phyloP scores from a whole-genome alignment of 2,113 vertebrate species.

The Lophius piscatorius region DNA sequence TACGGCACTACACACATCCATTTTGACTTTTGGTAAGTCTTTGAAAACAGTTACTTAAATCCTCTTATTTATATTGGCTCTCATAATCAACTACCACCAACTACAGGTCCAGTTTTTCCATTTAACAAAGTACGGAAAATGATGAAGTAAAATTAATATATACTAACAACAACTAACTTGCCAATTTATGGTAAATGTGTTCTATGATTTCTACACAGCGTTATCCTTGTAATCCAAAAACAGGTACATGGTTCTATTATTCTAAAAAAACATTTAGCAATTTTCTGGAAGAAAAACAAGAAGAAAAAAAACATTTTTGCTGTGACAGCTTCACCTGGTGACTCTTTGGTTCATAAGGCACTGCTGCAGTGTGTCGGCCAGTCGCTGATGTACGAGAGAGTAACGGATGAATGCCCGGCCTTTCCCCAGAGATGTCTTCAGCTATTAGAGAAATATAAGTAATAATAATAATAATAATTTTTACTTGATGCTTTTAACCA shows the following conservation, averaged over 20 bases:
- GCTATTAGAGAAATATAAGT: constrained; percentile 76
- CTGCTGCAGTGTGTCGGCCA: constrained; percentile 95
- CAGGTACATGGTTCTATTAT: not conserved
- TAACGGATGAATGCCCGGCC: constrained; percentile 95
- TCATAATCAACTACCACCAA: no score
- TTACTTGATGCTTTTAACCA: not conserved
- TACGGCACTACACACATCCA: not conserved
- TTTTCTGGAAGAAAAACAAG: no score
- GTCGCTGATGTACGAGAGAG: constrained; percentile 92
- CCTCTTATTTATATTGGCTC: not conserved
- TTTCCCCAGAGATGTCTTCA: constrained; percentile 94
- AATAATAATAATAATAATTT: no score
- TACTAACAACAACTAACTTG: no score
- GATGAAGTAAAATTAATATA: no score
- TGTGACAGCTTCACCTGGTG: constrained; percentile 83
- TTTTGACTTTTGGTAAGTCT: not conserved
- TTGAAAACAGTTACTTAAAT: not conserved
- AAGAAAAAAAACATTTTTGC: not conserved
- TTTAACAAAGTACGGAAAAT: no score
- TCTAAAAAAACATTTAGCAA: not conserved
- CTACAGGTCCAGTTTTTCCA: no score
- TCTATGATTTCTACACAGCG: not conserved
- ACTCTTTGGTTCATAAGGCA: constrained; percentile 93
- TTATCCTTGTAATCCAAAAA: not conserved
- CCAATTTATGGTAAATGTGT: no score